These are phyloP conservation scores for Trachymyrmex septentrionalis DNA, from an alignment of 1,140 invertebrate species.

Conservation along the genomic window DNA sequence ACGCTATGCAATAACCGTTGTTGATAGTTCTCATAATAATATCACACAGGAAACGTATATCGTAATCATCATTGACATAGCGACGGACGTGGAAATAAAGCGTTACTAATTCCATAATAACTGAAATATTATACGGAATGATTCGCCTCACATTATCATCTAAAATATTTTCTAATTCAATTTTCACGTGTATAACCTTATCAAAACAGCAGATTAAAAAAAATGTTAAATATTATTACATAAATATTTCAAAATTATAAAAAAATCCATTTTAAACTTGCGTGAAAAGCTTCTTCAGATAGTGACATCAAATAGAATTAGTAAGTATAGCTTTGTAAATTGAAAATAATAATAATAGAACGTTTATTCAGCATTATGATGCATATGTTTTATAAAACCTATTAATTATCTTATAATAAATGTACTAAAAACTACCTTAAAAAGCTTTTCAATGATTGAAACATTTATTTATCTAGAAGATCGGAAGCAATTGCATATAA, in stretches of 20 bases:
- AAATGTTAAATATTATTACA: background rate
- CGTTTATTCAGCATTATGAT: background rate
- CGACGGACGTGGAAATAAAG: background rate
- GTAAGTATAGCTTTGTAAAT: background rate
- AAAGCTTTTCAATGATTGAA: slow-evolving; percentile 33
- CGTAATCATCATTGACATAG: slow-evolving; percentile 18
- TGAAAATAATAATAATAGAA: background rate
- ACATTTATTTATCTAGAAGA: slow-evolving; percentile 51
- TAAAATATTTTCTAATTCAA: background rate
- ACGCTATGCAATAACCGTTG: background rate
- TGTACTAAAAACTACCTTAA: background rate
- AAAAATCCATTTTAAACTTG: background rate
- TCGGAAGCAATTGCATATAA: background rate
- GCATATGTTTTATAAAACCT: background rate
- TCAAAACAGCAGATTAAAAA: background rate
- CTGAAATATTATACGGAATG: background rate
- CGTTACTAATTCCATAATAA: background rate
- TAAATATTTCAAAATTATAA: background rate
- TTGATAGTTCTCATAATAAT: slow-evolving; percentile 36
- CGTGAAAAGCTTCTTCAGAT: background rate
- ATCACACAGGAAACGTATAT: background rate
- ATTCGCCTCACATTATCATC: background rate
- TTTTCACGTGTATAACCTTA: background rate
- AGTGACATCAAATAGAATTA: background rate
- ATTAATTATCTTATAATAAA: background rate